phyloP scores from a whole-genome alignment of 2,797 vertebrate genomes.

The Poeciliopsis gracilis region DNA sequence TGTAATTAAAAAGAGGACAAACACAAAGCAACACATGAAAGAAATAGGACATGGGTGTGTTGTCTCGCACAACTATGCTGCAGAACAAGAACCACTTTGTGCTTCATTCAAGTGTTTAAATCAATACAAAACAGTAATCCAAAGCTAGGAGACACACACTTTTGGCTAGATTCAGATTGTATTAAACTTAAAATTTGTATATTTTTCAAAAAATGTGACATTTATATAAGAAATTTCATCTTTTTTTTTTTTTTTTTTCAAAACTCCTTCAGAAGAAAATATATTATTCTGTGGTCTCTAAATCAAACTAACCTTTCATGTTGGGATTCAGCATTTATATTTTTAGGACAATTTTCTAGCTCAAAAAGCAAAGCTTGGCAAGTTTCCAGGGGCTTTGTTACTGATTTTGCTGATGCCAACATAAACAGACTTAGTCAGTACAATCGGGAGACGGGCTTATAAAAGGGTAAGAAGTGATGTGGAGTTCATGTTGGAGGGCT shows the following conservation, averaged over 20 bases:
- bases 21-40: background rate
- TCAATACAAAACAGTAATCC: background rate
- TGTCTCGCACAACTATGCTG: background rate
- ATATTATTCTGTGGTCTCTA: background rate
- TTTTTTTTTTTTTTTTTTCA: background rate
- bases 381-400: background rate
- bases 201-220: background rate
- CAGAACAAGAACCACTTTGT: background rate
- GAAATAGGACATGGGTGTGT: slow-evolving; percentile 9
- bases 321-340: background rate
- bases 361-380: background rate
- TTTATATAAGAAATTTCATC: background rate
- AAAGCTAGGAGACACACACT: background rate
- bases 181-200: background rate
- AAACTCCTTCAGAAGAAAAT: background rate
- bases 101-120: background rate
- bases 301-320: background rate
- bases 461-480: background rate
- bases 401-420: background rate
- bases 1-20: slow-evolving; percentile 34
- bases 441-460: background rate
- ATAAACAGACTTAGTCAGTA: slow-evolving; percentile 1
- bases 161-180: background rate
- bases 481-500: background rate
- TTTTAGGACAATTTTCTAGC: background rate